These are phyloP conservation scores for Mesitornis unicolor DNA, from an alignment of 2,113 vertebrate species.

Conservation along the genomic window DNA sequence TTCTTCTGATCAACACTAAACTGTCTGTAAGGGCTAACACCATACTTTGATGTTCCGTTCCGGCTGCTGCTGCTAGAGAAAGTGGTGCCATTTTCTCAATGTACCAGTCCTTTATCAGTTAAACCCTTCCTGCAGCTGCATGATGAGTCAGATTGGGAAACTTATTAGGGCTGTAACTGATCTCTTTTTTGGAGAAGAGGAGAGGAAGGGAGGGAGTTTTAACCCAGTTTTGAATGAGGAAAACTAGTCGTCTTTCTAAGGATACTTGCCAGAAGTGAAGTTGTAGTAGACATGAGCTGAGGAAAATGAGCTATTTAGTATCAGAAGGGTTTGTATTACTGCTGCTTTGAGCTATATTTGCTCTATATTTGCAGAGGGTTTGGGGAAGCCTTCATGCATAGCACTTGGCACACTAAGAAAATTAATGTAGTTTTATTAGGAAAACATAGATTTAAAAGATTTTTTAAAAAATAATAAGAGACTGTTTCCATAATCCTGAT, in stretches of 20 bases:
- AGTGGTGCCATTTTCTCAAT: not conserved
- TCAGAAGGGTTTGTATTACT: not conserved
- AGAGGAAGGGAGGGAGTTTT: not conserved
- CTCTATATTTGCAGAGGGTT: not conserved
- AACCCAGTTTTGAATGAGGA: not conserved
- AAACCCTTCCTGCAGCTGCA: not conserved
- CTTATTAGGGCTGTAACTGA: not conserved
- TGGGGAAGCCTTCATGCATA: not conserved
- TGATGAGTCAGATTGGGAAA: not conserved
- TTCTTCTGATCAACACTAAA: not conserved
- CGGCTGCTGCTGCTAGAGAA: not conserved
- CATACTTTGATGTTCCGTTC: not conserved
- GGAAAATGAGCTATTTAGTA: not conserved
- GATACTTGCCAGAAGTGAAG: not conserved
- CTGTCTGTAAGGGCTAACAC: not conserved
- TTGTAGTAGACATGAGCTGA: not conserved
- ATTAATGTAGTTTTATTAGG: not conserved
- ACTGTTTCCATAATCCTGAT: not conserved
- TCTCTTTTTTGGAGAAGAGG: not conserved
- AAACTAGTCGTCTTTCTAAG: not conserved
- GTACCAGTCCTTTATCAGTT: not conserved
- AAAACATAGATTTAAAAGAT: not conserved
- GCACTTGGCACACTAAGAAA: not conserved
- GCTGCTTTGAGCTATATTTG: not conserved
- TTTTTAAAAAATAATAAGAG: not conserved